Percentiles rank a stretch among this genome's conserved stretches.
Evolutionary conservation across 2,888 invertebrate species (phyloP).

Genomic region (Nomada lathburiana): DNA sequence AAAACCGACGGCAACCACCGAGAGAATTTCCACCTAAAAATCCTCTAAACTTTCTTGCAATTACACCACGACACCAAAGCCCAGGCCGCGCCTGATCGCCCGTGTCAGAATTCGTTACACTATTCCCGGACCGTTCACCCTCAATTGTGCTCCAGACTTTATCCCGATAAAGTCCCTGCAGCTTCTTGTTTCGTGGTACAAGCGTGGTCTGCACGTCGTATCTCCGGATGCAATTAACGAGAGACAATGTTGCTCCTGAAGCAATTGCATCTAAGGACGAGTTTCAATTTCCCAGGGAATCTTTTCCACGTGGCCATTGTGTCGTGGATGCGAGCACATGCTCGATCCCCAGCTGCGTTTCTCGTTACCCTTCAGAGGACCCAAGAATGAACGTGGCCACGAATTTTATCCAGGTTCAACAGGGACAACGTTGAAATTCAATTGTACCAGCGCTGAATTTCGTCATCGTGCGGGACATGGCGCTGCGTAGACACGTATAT

Average conservation of each 20-base stretch:
- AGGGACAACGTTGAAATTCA: slow-evolving; percentile 58
- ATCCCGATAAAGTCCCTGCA: neutral
- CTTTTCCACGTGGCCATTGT: neutral
- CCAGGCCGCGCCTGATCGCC: neutral
- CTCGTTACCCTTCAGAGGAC: neutral
- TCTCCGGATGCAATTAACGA: slow-evolving; percentile 24
- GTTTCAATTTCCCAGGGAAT: slow-evolving; percentile 24
- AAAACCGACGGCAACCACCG: too few relatives aligned
- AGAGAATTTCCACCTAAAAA: too few relatives aligned
- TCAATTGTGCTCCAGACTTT: neutral
- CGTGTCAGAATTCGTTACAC: slow-evolving; percentile 1
- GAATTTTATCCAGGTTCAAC: slow-evolving; percentile 31
- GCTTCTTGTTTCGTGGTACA: slow-evolving; percentile 4
- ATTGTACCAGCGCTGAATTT: slow-evolving; percentile 59
- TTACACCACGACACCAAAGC: neutral
- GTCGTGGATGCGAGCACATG: slow-evolving; percentile 9
- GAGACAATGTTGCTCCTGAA: neutral
- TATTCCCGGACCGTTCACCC: neutral
- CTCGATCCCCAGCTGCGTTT: too few relatives aligned
- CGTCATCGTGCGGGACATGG: slow-evolving; percentile 46
- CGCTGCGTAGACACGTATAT: slow-evolving; percentile 54
- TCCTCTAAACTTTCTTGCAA: neutral
- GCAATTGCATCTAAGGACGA: neutral
- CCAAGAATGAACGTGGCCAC: slow-evolving; percentile 8
- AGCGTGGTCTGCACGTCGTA: neutral